Evolutionary conservation across 2,113 vertebrate species (phyloP).

Genomic region (Mustela nigripes): DNA sequence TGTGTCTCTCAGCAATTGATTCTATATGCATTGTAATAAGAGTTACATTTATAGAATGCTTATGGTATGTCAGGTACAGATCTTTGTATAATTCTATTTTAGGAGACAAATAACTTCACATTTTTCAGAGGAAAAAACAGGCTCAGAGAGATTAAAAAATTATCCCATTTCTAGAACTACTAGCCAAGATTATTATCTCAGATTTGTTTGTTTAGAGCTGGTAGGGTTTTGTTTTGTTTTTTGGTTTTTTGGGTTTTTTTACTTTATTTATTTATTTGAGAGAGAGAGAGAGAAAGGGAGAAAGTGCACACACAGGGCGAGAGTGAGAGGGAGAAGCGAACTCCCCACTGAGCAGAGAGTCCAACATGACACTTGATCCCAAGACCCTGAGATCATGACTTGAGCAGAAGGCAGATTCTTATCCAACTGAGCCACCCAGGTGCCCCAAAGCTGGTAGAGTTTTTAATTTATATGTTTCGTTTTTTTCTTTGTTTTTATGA

Average conservation of each 20-base stretch:
- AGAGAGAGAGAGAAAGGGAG: neutral
- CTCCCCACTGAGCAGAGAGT: neutral
- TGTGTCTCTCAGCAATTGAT: conserved; percentile 30
- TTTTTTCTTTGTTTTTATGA: conserved; percentile 14
- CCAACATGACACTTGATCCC: neutral
- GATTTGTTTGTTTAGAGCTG: neutral
- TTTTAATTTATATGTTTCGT: neutral
- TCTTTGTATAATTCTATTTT: conserved; percentile 47
- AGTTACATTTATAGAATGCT: conserved; percentile 8
- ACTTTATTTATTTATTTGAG: neutral
- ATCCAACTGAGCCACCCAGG: too few relatives aligned
- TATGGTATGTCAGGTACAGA: neutral
- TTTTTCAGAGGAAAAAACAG: conserved; percentile 27
- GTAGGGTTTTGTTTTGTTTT: neutral
- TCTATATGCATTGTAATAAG: conserved; percentile 26
- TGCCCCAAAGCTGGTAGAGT: neutral
- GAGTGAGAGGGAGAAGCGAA: neutral
- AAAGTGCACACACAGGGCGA: neutral
- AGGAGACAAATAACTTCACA: neutral
- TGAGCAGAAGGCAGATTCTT: too few relatives aligned
- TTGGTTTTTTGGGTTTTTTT: neutral
- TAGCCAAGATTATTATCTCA: neutral
- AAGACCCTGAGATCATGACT: too few relatives aligned
- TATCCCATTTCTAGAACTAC: neutral
- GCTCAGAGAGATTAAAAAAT: neutral